These are phyloP conservation scores for Melanaphis sacchari DNA, from an alignment of 1,140 invertebrate genomes.

Conservation along the genomic window DNA sequence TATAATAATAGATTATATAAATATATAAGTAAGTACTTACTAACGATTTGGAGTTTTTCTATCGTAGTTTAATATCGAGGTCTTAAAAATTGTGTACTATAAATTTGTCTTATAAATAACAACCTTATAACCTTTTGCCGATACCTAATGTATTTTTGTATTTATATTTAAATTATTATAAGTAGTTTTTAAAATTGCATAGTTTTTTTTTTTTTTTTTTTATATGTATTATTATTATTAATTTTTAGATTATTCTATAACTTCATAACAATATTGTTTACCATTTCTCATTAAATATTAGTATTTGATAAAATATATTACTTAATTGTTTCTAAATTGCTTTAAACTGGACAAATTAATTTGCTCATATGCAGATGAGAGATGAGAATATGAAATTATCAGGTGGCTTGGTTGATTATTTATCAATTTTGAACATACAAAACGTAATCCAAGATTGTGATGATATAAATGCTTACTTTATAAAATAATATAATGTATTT, in stretches of 20 bases:
- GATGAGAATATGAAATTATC: background rate
- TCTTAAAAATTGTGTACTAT: background rate
- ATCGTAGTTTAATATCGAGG: background rate
- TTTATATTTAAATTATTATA: background rate
- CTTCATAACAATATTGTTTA: background rate
- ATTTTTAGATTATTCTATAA: background rate
- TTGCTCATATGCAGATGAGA: background rate
- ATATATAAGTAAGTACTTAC: background rate
- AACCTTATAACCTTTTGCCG: background rate
- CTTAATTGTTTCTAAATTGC: no score
- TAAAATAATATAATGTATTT: background rate
- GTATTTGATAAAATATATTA: background rate
- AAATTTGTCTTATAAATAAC: background rate
- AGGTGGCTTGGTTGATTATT: background rate
- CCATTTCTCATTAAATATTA: background rate
- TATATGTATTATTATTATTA: no score
- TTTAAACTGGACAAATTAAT: background rate
- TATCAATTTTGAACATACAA: background rate
- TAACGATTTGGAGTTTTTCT: background rate
- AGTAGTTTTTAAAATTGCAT: background rate
- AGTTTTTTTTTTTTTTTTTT: no score
- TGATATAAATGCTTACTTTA: background rate
- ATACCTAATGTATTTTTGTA: background rate
- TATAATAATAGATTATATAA: no score
- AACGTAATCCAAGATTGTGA: background rate